Conservation (phyloP, 2,797 vertebrate genomes). For the Avahi laniger region DNA sequence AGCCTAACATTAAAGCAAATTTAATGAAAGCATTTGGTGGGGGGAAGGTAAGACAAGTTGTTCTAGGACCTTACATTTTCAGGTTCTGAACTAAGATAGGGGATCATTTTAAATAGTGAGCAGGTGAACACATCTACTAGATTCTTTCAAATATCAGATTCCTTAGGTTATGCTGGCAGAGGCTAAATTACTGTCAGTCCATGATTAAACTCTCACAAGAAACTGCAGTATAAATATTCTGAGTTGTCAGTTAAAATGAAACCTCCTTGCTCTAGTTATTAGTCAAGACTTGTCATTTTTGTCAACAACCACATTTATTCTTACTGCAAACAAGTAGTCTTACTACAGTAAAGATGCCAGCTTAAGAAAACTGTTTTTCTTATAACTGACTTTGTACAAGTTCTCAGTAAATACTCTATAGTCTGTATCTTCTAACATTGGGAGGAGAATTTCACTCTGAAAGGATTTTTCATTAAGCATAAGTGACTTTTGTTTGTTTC, state of each 20-base stretch:
- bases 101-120: background rate
- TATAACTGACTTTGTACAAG: background rate
- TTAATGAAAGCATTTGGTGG: background rate
- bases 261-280: constrained; percentile 12
- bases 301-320: constrained; percentile 25
- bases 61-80: background rate
- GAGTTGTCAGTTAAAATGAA: constrained; percentile 22
- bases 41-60: background rate
- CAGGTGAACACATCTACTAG: background rate
- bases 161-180: background rate
- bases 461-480: background rate
- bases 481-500: background rate
- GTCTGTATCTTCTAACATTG: background rate
- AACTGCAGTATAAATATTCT: constrained; percentile 38
- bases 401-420: background rate
- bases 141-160: background rate
- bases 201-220: constrained; percentile 31
- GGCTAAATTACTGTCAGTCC: background rate
- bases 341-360: background rate
- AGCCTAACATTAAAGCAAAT: background rate
- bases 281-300: constrained; percentile 48
- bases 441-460: background rate
- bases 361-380: background rate
- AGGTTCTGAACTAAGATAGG: background rate
- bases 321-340: background rate